Evolutionary conservation across 2,797 vertebrate genomes (phyloP), one percentile per base, ranked within the genome.

Genomic region (Pelobates cultripes): DNA sequence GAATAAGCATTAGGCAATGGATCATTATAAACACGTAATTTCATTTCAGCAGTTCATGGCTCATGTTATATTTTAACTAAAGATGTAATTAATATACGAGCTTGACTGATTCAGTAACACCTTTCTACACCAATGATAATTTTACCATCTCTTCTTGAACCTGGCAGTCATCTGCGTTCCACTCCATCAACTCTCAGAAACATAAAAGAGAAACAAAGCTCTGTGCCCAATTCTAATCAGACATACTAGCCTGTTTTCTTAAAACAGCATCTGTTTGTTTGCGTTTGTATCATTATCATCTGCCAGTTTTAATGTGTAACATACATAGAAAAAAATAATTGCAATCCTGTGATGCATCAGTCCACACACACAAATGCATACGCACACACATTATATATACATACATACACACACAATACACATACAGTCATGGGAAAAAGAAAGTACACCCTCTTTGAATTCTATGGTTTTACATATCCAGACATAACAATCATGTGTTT

Each of bases 131-230:
- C 76, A 80, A 84, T 55, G 78, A 83, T 75, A 79, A 85, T 71
- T 84, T 84, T 61, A 74, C 77, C 70, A 82, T 78, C 44, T 85
- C 85, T 68, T 68, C 71, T 86, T 55, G 61, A 89, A 87, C 84
- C 83, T 73, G 86, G 82, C 68, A 89, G 85, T 87, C 77, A 84
- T 83, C 84, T 87, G 82, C 79, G 73, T 86, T 90, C 79, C 82
- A 81, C 85, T 85, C 70, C 74, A 83, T 70, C 80, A 87, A 78
- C 63, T 88, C 76, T 15, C 71, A 85, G 71, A 78, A 73, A 86
- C 82, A 78, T 45, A 44, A 75, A 53, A 85, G 80, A 80, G 28
- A 28, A 28, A 28, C 28, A 86, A 85, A 80, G 64, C 43, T 83
- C 64, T 86, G 64, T 85, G 82, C 81, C 79, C 80, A 15, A 82